Conservation (phyloP, 1,140 invertebrate species). For the Acromyrmex echinatior region DNA sequence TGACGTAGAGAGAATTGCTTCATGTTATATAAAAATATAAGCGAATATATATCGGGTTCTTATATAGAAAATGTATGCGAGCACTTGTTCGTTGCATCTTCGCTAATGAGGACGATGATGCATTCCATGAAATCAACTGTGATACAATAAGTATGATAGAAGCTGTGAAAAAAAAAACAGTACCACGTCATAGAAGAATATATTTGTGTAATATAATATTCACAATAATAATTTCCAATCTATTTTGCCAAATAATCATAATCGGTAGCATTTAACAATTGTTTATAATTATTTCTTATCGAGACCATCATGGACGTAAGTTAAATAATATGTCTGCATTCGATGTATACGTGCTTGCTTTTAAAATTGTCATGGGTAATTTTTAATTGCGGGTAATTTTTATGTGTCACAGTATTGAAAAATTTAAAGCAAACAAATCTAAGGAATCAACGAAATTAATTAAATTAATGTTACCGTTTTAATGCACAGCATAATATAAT, state of each 20-base stretch:
- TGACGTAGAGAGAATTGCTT: not conserved
- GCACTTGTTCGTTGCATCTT: constrained; percentile 72
- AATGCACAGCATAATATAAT: not conserved
- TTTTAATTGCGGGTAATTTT: not conserved
- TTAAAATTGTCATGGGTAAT: not conserved
- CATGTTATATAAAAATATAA: constrained; percentile 18
- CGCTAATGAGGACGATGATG: constrained; percentile 77
- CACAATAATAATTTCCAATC: not conserved
- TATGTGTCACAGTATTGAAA: not conserved
- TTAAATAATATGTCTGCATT: not conserved
- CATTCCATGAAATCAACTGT: constrained; percentile 78
- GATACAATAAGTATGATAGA: constrained; percentile 69
- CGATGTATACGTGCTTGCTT: not conserved
- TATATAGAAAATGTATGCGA: constrained; percentile 66
- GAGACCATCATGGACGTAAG: not conserved
- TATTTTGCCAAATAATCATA: not conserved
- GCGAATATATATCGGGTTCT: constrained; percentile 39
- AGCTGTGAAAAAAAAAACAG: constrained; percentile 66
- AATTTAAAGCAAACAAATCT: constrained; percentile 2
- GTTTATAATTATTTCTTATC: not conserved
- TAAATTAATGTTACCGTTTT: not conserved
- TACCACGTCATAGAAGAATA: constrained; percentile 67
- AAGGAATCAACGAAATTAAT: not conserved
- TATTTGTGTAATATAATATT: constrained; percentile 18
- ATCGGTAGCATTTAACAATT: not conserved